These are phyloP conservation scores for Leucoraja ocellata DNA, from an alignment of 2,797 vertebrate species.

Conservation along the genomic window DNA sequence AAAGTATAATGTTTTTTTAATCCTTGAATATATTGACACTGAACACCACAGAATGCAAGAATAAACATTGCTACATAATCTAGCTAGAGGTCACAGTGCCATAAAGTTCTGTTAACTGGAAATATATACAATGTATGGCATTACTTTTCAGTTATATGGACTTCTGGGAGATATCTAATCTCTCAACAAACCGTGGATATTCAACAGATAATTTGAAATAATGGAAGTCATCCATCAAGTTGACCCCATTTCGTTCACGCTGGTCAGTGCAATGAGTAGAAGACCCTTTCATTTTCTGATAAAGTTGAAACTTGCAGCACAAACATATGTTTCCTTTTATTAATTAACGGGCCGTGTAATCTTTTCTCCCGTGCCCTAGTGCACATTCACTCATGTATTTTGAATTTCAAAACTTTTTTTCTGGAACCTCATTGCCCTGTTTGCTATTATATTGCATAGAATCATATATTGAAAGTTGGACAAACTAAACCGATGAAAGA, in stretches of 20 bases:
- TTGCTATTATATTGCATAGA: neutral
- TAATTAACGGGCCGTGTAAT: neutral
- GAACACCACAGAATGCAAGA: neutral
- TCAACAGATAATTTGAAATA: conserved; percentile 31
- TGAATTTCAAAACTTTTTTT: neutral
- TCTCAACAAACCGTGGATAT: neutral
- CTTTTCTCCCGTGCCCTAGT: neutral
- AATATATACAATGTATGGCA: neutral
- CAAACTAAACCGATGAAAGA: neutral
- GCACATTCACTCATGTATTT: neutral
- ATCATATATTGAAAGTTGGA: neutral
- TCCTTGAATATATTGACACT: conserved; percentile 21
- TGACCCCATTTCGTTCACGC: conserved; percentile 13
- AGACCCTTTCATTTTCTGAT: neutral
- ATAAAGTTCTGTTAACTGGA: conserved; percentile 23
- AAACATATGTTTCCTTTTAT: neutral
- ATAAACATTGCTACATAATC: conserved; percentile 8
- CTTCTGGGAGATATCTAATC: conserved; percentile 10
- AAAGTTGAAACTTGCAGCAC: neutral
- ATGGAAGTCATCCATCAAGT: conserved; percentile 29
- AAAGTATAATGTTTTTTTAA: neutral
- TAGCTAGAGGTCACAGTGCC: neutral
- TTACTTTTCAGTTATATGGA: neutral
- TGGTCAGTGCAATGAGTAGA: neutral
- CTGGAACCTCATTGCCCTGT: neutral